phyloP scores from a whole-genome alignment of 2,888 invertebrate species.

The Crioceris asparagi region DNA sequence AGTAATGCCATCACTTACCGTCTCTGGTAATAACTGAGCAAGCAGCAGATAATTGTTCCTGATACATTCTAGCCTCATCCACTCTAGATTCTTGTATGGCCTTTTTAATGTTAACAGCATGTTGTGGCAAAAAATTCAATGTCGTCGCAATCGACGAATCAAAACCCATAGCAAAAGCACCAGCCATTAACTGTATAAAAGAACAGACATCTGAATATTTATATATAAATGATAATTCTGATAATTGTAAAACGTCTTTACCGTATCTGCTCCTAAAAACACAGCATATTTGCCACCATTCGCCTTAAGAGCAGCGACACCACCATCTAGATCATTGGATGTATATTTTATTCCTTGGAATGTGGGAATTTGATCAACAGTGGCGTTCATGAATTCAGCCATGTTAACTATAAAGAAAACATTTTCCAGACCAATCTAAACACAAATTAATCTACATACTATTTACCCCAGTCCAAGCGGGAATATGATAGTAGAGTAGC shows the following conservation, averaged over 20 bases:
- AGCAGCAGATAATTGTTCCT: conserved; percentile 31
- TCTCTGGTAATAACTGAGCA: conserved; percentile 11
- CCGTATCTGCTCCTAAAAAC: conserved; percentile 54
- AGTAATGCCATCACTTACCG: conserved; percentile 7
- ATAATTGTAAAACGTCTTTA: conserved; percentile 29
- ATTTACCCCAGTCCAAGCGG: conserved; percentile 57
- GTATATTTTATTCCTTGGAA: conserved; percentile 80
- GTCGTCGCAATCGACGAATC: conserved; percentile 62
- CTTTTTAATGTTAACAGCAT: conserved; percentile 46
- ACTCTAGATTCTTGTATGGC: conserved; percentile 37
- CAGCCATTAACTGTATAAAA: conserved; percentile 48
- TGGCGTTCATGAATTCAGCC: conserved; percentile 54
- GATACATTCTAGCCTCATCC: conserved; percentile 43
- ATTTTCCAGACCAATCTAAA: no score
- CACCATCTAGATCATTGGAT: conserved; percentile 59
- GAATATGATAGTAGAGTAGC: conserved; percentile 76
- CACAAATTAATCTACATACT: conserved; percentile 58
- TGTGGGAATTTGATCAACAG: conserved; percentile 54
- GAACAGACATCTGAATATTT: conserved; percentile 3
- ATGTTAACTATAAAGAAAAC: conserved; percentile 61
- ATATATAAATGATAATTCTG: neutral
- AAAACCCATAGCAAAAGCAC: conserved; percentile 57
- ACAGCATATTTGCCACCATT: conserved; percentile 21
- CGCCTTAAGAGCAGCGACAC: conserved; percentile 34
- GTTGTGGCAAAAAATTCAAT: conserved; percentile 53